phyloP scores from a whole-genome alignment of 2,797 vertebrate genomes.

The Sparus aurata region DNA sequence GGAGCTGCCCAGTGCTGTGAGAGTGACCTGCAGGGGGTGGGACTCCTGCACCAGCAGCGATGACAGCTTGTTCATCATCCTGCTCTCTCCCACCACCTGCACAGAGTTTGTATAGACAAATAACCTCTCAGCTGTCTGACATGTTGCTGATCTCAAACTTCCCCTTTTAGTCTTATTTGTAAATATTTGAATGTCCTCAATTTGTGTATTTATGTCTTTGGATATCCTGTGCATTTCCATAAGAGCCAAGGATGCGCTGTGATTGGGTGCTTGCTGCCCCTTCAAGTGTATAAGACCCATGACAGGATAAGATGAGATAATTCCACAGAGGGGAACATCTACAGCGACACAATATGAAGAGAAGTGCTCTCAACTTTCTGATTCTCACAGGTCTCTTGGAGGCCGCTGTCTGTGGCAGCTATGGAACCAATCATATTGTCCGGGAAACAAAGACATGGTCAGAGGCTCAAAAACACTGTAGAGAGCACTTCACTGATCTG shows the following conservation, averaged over 20 bases:
- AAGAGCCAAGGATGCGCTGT: not conserved
- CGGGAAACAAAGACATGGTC: fast-evolving
- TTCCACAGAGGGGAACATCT: not conserved
- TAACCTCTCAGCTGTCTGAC: no score
- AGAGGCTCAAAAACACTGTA: constrained; percentile 42
- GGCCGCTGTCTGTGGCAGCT: not conserved
- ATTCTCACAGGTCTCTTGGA: constrained; percentile 15
- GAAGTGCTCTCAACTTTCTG: constrained; percentile 1
- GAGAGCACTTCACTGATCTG: not conserved
- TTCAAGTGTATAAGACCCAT: constrained; percentile 3
- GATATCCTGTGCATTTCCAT: constrained; percentile 21
- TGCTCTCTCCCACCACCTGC: no score
- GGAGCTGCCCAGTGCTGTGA: no score
- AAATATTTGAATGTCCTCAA: constrained; percentile 38
- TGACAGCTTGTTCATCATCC: no score
- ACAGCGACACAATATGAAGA: constrained; percentile 32
- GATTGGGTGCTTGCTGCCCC: constrained; percentile 36
- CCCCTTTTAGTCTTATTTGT: constrained; percentile 13
- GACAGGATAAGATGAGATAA: not conserved
- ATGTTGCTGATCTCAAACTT: not conserved
- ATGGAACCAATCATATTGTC: not conserved
- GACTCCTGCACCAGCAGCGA: no score
- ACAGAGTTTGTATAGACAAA: no score
- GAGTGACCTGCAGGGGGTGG: constrained; percentile 11
- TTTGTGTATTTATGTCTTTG: constrained; percentile 8